phyloP scores from a whole-genome alignment of 2,888 invertebrate species.

The Danaus chrysippus region DNA sequence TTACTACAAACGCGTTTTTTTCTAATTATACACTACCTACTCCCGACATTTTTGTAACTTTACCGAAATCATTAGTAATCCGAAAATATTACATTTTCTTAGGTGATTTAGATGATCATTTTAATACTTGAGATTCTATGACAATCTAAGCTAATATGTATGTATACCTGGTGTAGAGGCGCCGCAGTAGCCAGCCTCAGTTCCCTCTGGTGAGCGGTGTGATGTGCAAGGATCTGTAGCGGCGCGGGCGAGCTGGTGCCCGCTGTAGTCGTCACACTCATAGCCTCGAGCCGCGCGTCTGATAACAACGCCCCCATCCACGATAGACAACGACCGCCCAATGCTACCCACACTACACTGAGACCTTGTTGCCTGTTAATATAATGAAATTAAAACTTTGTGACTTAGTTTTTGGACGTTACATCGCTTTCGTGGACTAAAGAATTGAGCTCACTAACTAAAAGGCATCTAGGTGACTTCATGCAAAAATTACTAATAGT shows the following conservation, averaged over 20 bases:
- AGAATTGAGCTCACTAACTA: too few species aligned
- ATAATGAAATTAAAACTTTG: background rate
- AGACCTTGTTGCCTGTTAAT: slow-evolving; percentile 87
- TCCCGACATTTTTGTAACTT: too few species aligned
- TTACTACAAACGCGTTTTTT: too few species aligned
- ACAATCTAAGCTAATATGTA: too few species aligned
- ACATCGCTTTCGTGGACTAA: too few species aligned
- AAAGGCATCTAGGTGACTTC: too few species aligned
- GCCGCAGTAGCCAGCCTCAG: slow-evolving; percentile 84
- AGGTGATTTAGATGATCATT: too few species aligned
- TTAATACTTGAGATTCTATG: too few species aligned
- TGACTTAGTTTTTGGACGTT: background rate
- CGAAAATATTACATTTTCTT: too few species aligned
- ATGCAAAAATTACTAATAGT: too few species aligned
- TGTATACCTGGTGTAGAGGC: slow-evolving; percentile 82
- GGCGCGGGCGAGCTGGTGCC: slow-evolving; percentile 71
- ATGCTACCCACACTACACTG: slow-evolving; percentile 92
- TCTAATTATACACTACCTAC: too few species aligned
- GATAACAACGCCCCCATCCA: slow-evolving; percentile 86
- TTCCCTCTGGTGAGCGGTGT: slow-evolving; percentile 84
- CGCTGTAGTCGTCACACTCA: slow-evolving; percentile 48
- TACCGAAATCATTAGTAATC: too few species aligned
- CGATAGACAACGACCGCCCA: slow-evolving; percentile 90
- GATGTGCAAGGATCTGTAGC: slow-evolving; percentile 81
- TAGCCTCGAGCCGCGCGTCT: slow-evolving; percentile 87